Base-by-base conservation (phyloP, 2,888 invertebrate species). In the Chrysina gloriosa region DNA sequence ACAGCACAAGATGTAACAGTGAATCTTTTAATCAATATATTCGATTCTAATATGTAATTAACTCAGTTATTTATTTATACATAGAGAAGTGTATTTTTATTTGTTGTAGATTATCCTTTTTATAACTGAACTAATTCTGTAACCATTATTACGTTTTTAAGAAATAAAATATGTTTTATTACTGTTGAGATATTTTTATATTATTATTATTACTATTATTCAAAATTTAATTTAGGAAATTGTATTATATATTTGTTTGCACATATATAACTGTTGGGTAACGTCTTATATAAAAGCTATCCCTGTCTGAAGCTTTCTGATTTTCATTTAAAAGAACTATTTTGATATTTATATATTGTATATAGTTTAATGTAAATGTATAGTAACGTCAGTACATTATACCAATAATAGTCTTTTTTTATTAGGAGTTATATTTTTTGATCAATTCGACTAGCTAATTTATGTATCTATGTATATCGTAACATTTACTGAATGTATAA, bases 331-430 rank as follows among this genome's bases (percentile, higher is more conserved):
- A 58, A 68, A 61, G 29, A 42, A 50, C 64, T 69, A 65, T 69
- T 69, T 69, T 69, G 65, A 69, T 69, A 69, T 69, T 65, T 69
- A 65, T 65, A 69, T 69, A 69, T 58, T 69, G 69, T 69, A 69
- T 65, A 69, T 69, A 68, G 56, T 68, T 65, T 67, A 63, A 65
- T 52, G 54, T 68, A 61, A 50, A 25, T 67, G 66, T 67, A 67
- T 61, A 67, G 47, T 66, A 66, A 66, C 56, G 31, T 31, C 48
- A 65, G 39, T 64, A 64, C 50, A 52, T 65, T 52, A 6, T 50
- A 52, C 50, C 52, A 52, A 29, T 48, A 50, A 36, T 50, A 50
- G n/a, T n/a, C n/a, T 19, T 64, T 48, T 29, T 64, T 27, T 39
- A 29, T 52, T 65, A 52, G 39, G 16, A 39, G 48, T 63, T 34